Conservation (phyloP, 2,888 invertebrate genomes). For the Platycheirus rosarum region DNA sequence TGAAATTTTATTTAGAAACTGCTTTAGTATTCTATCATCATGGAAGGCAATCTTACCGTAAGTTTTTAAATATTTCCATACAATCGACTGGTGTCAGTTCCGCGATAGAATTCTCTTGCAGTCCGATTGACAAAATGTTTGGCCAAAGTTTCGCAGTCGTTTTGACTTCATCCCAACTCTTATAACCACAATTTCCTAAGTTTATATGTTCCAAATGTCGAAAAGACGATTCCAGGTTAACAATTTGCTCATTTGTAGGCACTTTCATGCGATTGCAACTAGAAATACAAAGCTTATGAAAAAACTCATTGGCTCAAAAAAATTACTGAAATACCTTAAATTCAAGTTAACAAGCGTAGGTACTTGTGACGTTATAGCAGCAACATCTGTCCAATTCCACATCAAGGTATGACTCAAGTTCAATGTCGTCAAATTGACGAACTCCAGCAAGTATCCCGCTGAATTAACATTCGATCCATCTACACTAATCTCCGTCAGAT, state of each 20-base stretch:
- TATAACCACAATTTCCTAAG: conserved; percentile 85
- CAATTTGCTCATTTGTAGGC: conserved; percentile 84
- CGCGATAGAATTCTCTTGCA: conserved; percentile 89
- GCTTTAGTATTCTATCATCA: no score
- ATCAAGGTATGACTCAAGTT: conserved; percentile 81
- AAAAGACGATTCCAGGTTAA: conserved; percentile 81
- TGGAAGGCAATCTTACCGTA: conserved; percentile 77
- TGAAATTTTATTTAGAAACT: conserved; percentile 52
- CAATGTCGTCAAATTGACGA: conserved; percentile 78
- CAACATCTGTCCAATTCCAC: conserved; percentile 82
- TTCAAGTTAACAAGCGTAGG: conserved; percentile 80
- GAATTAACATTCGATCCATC: conserved; percentile 84
- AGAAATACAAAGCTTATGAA: conserved; percentile 7
- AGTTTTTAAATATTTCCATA: conserved; percentile 79
- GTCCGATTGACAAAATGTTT: conserved; percentile 86
- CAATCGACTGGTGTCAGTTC: conserved; percentile 84
- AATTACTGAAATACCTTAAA: conserved; percentile 77
- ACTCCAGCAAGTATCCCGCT: conserved; percentile 86
- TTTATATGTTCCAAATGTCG: conserved; percentile 80
- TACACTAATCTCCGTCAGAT: conserved; percentile 80
- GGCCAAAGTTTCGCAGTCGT: conserved; percentile 89
- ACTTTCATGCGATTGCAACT: conserved; percentile 91
- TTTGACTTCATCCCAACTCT: conserved; percentile 88
- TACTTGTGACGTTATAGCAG: conserved; percentile 80
- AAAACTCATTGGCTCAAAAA: not conserved